phyloP scores from a whole-genome alignment of 35 echinoderm and acorn worm species.

The Apostichopus japonicus region DNA sequence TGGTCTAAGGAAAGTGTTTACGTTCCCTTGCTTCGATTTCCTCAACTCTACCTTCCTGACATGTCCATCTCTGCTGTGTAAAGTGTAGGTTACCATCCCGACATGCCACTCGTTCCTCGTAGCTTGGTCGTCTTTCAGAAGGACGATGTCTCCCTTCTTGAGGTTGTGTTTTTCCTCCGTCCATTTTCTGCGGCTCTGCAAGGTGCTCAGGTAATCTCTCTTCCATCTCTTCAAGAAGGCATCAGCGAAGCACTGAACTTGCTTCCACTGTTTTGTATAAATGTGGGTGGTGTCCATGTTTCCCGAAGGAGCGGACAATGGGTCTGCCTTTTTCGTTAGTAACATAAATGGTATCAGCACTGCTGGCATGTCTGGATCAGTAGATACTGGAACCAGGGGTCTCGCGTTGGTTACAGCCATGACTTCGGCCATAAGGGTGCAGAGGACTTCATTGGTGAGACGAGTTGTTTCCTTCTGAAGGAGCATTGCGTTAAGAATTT shows the following conservation, averaged over 20 bases:
- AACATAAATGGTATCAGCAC: slow-evolving; percentile 29
- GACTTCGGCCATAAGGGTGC: slow-evolving; percentile 58
- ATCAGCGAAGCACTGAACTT: slow-evolving; percentile 47
- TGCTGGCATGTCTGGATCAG: too few relatives aligned
- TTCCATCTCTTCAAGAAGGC: slow-evolving; percentile 62
- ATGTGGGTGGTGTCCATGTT: slow-evolving; percentile 10
- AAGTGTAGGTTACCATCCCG: slow-evolving; percentile 21
- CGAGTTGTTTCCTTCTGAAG: background rate
- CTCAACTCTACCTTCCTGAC: slow-evolving; percentile 60
- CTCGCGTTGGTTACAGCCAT: slow-evolving; percentile 46
- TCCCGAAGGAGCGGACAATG: background rate
- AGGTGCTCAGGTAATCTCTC: slow-evolving; percentile 41
- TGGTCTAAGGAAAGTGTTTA: too few relatives aligned
- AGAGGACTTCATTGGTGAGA: slow-evolving; percentile 25
- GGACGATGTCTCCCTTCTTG: slow-evolving; percentile 42
- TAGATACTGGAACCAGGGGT: too few relatives aligned
- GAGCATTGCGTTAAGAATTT: slow-evolving; percentile 28
- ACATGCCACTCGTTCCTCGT: slow-evolving; percentile 53
- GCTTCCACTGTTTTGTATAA: slow-evolving; percentile 49
- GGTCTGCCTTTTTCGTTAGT: slow-evolving; percentile 27
- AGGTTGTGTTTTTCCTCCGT: slow-evolving; percentile 29
- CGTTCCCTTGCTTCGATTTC: too few relatives aligned
- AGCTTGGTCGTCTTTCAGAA: slow-evolving; percentile 28
- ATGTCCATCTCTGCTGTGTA: slow-evolving; percentile 10
- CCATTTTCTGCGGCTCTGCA: slow-evolving; percentile 65